A percentile compares a stretch with the other conserved stretches of the same genome.
phyloP scores from a whole-genome alignment of 2,888 invertebrate species.

The Ophion slaviceki region DNA sequence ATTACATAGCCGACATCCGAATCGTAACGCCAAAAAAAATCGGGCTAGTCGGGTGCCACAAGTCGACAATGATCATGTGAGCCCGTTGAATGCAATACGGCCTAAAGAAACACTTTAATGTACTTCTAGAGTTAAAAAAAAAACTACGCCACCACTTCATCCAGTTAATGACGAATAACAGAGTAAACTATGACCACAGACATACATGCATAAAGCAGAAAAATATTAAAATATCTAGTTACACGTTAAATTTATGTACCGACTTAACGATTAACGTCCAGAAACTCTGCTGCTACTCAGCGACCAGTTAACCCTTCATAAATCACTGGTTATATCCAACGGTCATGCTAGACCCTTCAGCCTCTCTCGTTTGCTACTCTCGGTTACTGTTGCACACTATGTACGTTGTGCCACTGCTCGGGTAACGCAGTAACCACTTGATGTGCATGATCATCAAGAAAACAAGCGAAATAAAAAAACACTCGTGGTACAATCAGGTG shows the following conservation, averaged over 20 bases:
- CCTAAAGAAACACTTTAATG: conserved; percentile 13
- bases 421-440: conserved; percentile 26
- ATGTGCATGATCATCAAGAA: background rate
- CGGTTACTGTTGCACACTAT: conserved; percentile 5
- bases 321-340: conserved; percentile 59
- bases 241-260: conserved; percentile 37
- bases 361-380: conserved; percentile 24
- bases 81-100: background rate
- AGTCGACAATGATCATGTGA: background rate
- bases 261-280: conserved; percentile 50
- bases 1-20: too few species aligned
- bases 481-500: background rate
- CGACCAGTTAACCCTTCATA: conserved; percentile 58
- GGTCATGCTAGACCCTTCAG: conserved; percentile 52
- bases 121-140: background rate
- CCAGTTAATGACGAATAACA: conserved; percentile 12
- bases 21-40: too few species aligned
- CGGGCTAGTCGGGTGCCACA: too few species aligned
- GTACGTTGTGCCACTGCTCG: conserved; percentile 6
- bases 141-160: background rate
- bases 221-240: conserved; percentile 29
- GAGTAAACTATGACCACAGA: background rate
- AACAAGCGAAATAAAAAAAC: conserved; percentile 5
- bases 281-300: conserved; percentile 45
- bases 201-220: background rate